These are phyloP conservation scores for Zoanthus solanderi DNA, from an alignment of 92 coral and sea anemone genomes.

Conservation along the genomic window DNA sequence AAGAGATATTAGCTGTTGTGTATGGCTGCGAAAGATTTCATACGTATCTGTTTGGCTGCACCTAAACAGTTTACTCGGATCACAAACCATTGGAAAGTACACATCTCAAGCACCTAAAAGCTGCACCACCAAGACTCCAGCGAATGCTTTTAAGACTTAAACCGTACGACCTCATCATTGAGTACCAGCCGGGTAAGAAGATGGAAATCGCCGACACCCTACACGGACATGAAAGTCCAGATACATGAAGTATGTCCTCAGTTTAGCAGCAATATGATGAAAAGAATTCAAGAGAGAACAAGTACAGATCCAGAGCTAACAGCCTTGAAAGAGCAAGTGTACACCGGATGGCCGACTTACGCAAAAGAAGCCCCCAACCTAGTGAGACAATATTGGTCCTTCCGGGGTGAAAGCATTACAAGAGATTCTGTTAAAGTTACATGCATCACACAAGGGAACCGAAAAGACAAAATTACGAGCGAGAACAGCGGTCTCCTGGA, in stretches of 20 bases:
- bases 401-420: constrained; percentile 39
- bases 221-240: constrained; percentile 40
- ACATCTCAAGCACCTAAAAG: neutral
- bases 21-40: constrained; percentile 66
- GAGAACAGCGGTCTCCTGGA: constrained; percentile 35
- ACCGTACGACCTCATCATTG: constrained; percentile 65
- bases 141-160: constrained; percentile 45
- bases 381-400: constrained; percentile 41
- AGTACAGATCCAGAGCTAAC: constrained; percentile 33
- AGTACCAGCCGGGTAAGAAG: constrained; percentile 56
- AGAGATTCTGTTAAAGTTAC: neutral
- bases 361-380: constrained; percentile 18
- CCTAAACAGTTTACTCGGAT: constrained; percentile 54
- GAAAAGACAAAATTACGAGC: constrained; percentile 39
- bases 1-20: neutral
- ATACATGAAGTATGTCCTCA: neutral
- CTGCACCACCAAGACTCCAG: constrained; percentile 49
- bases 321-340: constrained; percentile 37
- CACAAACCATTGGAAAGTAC: constrained; percentile 66
- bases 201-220: neutral
- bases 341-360: too few species aligned
- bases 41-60: constrained; percentile 52
- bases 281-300: neutral
- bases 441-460: constrained; percentile 30
- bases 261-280: too few species aligned